Evolutionary conservation across 2,113 vertebrate species (phyloP).

Genomic region (Prietella phreatophila): DNA sequence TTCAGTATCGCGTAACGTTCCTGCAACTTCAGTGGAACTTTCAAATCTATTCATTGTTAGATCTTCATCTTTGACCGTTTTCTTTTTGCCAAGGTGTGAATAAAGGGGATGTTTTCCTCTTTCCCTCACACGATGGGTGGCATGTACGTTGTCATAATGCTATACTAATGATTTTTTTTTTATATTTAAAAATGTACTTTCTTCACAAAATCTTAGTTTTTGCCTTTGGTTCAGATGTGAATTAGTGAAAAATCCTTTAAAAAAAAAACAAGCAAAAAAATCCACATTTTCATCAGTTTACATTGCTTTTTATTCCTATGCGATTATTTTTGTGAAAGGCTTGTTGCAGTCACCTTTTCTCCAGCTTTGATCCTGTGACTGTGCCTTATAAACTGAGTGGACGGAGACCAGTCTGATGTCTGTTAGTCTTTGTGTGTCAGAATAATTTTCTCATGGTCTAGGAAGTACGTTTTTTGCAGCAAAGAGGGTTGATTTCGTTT

Average conservation of each 20-base stretch:
- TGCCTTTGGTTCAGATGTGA: constrained; percentile 11
- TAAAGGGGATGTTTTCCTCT: neutral
- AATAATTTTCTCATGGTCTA: constrained; percentile 24
- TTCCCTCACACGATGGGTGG: neutral
- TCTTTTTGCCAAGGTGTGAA: constrained; percentile 25
- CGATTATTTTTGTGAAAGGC: constrained; percentile 39
- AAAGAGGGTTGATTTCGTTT: constrained; percentile 12
- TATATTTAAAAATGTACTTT: constrained; percentile 3
- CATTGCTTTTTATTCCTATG: neutral
- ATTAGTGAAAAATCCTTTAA: neutral
- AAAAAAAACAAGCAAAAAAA: neutral
- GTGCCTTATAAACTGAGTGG: constrained; percentile 50
- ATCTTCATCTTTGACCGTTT: constrained; percentile 31
- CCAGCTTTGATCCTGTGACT: constrained; percentile 48
- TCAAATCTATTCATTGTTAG: constrained; percentile 40
- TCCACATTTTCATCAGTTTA: neutral
- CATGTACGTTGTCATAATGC: constrained; percentile 8
- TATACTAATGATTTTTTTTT: constrained; percentile 14
- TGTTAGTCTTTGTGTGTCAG: constrained; percentile 25
- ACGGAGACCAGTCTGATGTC: constrained; percentile 39
- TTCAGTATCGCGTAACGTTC: constrained; percentile 35
- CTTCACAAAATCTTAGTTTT: constrained; percentile 27
- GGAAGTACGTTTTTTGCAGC: constrained; percentile 18
- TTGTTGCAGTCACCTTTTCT: constrained; percentile 49
- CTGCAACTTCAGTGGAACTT: constrained; percentile 42